A percentile compares a stretch with the other conserved stretches of the same genome.
Conservation (phyloP, 2,888 invertebrate species). For the Dryobota labecula region DNA sequence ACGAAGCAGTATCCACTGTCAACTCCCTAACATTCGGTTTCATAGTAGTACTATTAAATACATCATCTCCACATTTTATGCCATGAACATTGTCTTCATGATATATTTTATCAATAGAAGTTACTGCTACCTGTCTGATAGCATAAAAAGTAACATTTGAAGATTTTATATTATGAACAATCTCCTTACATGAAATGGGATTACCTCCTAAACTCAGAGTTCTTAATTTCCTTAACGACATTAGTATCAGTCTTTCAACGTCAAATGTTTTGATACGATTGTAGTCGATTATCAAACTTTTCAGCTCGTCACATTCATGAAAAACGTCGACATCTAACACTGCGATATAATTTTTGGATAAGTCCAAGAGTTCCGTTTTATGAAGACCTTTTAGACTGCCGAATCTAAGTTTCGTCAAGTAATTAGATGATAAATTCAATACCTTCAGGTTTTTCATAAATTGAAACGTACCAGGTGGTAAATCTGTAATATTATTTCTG, state of each 20-base stretch:
- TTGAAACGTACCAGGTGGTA: constrained; percentile 83
- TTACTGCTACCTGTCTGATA: constrained; percentile 76
- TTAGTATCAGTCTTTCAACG: constrained; percentile 75
- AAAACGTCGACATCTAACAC: constrained; percentile 81
- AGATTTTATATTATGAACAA: constrained; percentile 75
- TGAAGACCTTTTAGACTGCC: constrained; percentile 83
- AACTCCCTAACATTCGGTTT: constrained; percentile 7
- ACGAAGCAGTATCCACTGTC: not conserved
- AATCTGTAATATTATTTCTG: constrained; percentile 74
- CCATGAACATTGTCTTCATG: constrained; percentile 87
- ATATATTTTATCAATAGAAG: constrained; percentile 83
- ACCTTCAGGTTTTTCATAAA: constrained; percentile 78
- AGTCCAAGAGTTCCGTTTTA: constrained; percentile 79
- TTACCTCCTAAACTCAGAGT: constrained; percentile 84
- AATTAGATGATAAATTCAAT: constrained; percentile 81
- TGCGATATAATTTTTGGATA: constrained; percentile 80
- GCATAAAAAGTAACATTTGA: constrained; percentile 68
- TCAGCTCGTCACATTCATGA: constrained; percentile 82
- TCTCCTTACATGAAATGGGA: constrained; percentile 82
- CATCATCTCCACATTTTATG: constrained; percentile 80
- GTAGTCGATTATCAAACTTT: constrained; percentile 81
- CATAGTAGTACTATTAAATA: constrained; percentile 40
- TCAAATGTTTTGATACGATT: constrained; percentile 81
- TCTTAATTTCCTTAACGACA: constrained; percentile 74
- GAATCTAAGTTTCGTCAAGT: constrained; percentile 76